Evolutionary conservation across 2,113 vertebrate genomes (phyloP), one percentile per base, ranked within the genome.

Genomic region (Mesitornis unicolor): DNA sequence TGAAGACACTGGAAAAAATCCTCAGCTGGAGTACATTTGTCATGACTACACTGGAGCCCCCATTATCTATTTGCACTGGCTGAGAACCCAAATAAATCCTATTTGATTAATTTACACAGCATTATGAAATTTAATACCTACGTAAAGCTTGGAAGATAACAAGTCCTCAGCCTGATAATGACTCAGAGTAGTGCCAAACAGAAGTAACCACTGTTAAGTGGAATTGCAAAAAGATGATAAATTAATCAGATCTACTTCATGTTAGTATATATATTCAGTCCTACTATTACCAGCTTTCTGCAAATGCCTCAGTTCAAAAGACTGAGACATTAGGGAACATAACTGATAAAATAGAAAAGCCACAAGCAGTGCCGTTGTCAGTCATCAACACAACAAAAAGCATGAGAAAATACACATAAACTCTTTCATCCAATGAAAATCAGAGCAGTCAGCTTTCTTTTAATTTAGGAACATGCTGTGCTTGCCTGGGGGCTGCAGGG

Each of bases 381-480:
- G 88, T 80, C 75, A 90, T 33, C 43, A 87, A 79, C 54, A 63
- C 36, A 82, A 59, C 24, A 70, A 93, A 91, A 90, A 87, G 28
- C 54, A 87, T 14, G 38, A 68, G 60, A 93, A 94, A 92, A 93
- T 43, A 88, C 33, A 86, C 0, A 21, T 51, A 61, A 92, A 92
- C 22, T 79, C 29, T 89, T 96, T 78, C 28, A 86, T 90, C 53
- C 89, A 79, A 91, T 92, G 79, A 95, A 94, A 97, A 93, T 77
- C 50, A 96, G 70, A 95, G 45, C 36, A 86, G 71, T 28, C 60
- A 69, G 84, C 28, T 95, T 88, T 83, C 76, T 76, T 95, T 93
- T 50, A 76, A 70, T 81, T 85, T 91, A 77, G 60, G 67, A 92
- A 96, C 94, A 94, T 1, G 13, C 56, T 97, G 94, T 93, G 83